Percentiles rank a stretch among this genome's conserved stretches.
Conservation (phyloP, 2,888 invertebrate genomes). For the Euclidia mi region DNA sequence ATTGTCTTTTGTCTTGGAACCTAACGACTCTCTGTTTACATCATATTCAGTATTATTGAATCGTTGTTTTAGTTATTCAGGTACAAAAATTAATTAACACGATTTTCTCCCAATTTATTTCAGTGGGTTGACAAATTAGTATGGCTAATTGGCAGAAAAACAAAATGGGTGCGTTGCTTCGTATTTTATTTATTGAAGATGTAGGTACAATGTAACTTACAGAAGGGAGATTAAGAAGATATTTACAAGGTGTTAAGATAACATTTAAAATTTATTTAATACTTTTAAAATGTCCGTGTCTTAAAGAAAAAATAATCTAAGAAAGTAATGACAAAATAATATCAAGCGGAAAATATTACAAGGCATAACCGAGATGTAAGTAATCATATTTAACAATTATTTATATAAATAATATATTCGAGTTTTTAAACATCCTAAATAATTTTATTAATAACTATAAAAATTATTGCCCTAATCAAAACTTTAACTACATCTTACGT, state of each 20-base stretch:
- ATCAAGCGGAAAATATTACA: constrained; percentile 32
- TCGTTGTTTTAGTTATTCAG: background rate
- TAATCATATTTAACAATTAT: constrained; percentile 39
- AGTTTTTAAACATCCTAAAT: constrained; percentile 44
- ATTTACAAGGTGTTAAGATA: constrained; percentile 84
- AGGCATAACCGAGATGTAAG: constrained; percentile 25
- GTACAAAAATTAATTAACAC: constrained; percentile 2
- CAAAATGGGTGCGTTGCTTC: constrained; percentile 56
- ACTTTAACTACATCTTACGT: constrained; percentile 78
- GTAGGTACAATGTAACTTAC: constrained; percentile 85
- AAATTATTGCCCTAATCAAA: constrained; percentile 86
- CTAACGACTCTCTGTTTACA: background rate
- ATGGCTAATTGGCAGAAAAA: constrained; percentile 25
- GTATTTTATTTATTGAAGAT: constrained; percentile 85
- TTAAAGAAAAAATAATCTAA: constrained; percentile 40
- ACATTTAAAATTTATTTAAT: constrained; percentile 79
- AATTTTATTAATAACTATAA: constrained; percentile 65
- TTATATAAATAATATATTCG: constrained; percentile 43
- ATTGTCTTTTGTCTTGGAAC: background rate
- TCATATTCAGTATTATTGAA: too few species aligned
- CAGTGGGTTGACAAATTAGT: background rate
- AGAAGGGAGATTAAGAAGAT: constrained; percentile 84
- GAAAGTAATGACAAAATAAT: constrained; percentile 26
- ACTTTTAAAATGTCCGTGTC: constrained; percentile 67
- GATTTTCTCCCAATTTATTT: constrained; percentile 7